phyloP scores from a whole-genome alignment of 2,113 vertebrate genomes.

The Eidolon helvum region DNA sequence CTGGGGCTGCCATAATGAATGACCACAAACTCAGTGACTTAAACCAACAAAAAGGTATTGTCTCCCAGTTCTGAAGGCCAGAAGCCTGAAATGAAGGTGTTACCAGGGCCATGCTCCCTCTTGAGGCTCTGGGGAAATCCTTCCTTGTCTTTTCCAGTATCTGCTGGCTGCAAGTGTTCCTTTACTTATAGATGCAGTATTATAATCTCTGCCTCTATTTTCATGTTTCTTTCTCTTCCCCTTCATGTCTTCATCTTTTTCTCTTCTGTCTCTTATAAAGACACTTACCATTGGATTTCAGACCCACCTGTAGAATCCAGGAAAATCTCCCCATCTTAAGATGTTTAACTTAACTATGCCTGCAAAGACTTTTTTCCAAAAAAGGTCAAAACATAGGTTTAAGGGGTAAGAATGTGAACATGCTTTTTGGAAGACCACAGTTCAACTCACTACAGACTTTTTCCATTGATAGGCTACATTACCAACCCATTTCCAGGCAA shows the following conservation, averaged over 20 bases:
- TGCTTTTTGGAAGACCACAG: background rate
- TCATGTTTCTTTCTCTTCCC: background rate
- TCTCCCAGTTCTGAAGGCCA: background rate
- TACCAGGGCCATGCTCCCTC: background rate
- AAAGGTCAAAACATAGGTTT: background rate
- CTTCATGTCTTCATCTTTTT: background rate
- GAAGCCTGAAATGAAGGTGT: background rate
- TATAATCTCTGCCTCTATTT: background rate
- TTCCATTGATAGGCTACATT: background rate
- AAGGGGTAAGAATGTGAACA: background rate
- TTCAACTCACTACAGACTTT: background rate
- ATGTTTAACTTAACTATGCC: background rate
- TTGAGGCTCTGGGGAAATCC: background rate
- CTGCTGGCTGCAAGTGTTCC: background rate
- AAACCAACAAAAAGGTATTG: background rate
- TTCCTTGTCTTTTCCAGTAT: background rate
- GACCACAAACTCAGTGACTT: background rate
- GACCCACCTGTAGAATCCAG: background rate
- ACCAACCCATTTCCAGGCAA: background rate
- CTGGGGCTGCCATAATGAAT: background rate
- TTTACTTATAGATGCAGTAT: background rate
- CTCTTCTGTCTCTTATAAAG: background rate
- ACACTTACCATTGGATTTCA: background rate
- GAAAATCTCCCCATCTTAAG: background rate
- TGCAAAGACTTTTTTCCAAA: background rate